Percentiles rank a stretch among this genome's conserved stretches.
These are phyloP conservation scores for Bruchidius siliquastri DNA, from an alignment of 2,888 invertebrate species.

Conservation along the genomic window DNA sequence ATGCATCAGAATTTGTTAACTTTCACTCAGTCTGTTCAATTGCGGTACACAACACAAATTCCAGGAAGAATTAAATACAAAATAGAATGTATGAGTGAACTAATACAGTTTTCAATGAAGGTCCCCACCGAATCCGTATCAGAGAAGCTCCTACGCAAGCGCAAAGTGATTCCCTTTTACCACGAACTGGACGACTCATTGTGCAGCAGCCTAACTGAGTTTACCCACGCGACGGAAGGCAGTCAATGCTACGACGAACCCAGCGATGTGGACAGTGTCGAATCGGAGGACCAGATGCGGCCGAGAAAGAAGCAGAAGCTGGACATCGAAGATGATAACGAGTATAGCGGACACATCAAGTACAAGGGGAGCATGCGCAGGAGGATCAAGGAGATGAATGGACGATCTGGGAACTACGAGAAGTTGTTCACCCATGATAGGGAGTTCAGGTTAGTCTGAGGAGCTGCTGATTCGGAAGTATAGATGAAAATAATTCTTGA, in stretches of 20 bases:
- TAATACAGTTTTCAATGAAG: background rate
- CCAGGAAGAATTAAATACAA: too few relatives aligned
- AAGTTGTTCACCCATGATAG: conserved; percentile 26
- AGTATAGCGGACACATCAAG: conserved; percentile 1
- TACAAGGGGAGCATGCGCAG: conserved; percentile 5
- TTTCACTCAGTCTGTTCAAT: too few relatives aligned
- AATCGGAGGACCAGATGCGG: conserved; percentile 16
- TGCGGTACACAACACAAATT: too few relatives aligned
- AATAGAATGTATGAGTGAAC: too few relatives aligned
- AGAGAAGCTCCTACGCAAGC: conserved; percentile 27
- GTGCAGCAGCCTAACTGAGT: conserved; percentile 38
- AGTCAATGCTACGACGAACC: conserved; percentile 30
- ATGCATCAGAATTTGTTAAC: too few relatives aligned
- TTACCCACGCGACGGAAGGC: conserved; percentile 35
- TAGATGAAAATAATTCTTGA: too few relatives aligned
- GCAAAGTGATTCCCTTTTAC: conserved; percentile 34
- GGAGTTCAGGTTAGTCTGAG: conserved; percentile 29
- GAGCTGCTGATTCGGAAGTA: too few relatives aligned
- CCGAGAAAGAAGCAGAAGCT: conserved; percentile 14
- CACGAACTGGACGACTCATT: conserved; percentile 40
- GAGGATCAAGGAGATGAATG: conserved; percentile 1
- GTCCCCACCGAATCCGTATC: conserved; percentile 25
- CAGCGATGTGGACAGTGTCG: conserved; percentile 34
- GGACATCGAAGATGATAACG: conserved; percentile 15
- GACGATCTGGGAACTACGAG: conserved; percentile 9